A percentile compares a stretch with the other conserved stretches of the same genome.
Conservation (phyloP, 2,797 vertebrate genomes). For the Clarias fuscus region DNA sequence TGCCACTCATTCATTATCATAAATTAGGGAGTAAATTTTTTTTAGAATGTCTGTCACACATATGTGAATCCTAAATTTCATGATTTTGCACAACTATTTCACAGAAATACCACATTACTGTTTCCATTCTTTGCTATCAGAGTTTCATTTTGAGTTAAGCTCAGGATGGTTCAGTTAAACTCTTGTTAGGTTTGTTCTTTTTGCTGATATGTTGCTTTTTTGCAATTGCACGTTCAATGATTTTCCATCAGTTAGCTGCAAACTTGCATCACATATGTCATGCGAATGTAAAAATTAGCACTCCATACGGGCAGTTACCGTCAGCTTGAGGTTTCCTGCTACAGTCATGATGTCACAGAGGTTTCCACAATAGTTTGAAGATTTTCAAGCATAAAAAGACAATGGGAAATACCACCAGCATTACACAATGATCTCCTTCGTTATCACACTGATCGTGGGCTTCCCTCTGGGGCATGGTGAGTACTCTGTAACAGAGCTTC, state of each 20-base stretch:
- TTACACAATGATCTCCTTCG: slow-evolving; percentile 54
- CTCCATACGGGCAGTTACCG: slow-evolving; percentile 49
- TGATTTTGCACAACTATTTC: slow-evolving; percentile 47
- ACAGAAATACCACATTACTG: slow-evolving; percentile 40
- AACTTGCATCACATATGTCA: slow-evolving; percentile 46
- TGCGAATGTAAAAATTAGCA: slow-evolving; percentile 52
- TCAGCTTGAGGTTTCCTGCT: slow-evolving; percentile 55
- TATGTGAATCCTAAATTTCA: slow-evolving; percentile 33
- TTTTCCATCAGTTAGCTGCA: slow-evolving; percentile 53
- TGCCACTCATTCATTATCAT: neutral
- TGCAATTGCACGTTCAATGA: slow-evolving; percentile 46
- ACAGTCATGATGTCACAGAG: slow-evolving; percentile 52
- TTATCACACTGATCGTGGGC: slow-evolving; percentile 48
- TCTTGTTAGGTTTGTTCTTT: slow-evolving; percentile 41
- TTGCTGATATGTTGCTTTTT: slow-evolving; percentile 52
- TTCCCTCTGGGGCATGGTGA: slow-evolving; percentile 54
- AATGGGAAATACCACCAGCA: slow-evolving; percentile 33
- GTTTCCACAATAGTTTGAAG: slow-evolving; percentile 51
- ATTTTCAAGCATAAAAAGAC: slow-evolving; percentile 56
- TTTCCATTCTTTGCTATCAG: slow-evolving; percentile 44
- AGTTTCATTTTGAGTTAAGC: slow-evolving; percentile 47
- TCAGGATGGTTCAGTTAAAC: neutral
- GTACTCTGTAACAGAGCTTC: slow-evolving; percentile 30
- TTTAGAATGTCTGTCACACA: neutral
- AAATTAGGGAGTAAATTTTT: neutral